Conservation (phyloP, 2,113 vertebrate species). For the Chaetorhynchus papuensis region DNA sequence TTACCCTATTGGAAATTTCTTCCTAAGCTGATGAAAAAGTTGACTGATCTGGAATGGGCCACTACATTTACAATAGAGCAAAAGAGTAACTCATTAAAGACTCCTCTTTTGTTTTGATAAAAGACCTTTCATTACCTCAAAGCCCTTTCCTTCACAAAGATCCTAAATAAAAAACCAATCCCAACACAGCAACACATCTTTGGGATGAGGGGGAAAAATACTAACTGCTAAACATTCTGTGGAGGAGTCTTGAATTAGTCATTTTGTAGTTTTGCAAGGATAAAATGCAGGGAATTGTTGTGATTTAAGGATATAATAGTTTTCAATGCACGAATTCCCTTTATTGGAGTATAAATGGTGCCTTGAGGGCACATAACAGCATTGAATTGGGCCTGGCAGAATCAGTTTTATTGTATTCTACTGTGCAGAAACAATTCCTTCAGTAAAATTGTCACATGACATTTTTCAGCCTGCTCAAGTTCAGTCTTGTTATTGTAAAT, state of each 20-base stretch:
- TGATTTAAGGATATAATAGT: slow-evolving; percentile 33
- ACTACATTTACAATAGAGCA: not conserved
- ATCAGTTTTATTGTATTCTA: slow-evolving; percentile 49
- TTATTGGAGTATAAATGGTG: slow-evolving; percentile 23
- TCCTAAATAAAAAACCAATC: not conserved
- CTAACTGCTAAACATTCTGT: not conserved
- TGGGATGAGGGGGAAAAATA: not conserved
- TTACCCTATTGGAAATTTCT: slow-evolving; percentile 20
- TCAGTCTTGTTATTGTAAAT: not conserved
- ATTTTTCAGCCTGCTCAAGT: slow-evolving; percentile 37
- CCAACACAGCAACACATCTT: not conserved
- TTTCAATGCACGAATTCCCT: not conserved
- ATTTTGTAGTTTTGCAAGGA: not conserved
- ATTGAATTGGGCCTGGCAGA: slow-evolving; percentile 34
- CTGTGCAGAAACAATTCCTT: slow-evolving; percentile 40
- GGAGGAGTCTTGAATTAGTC: not conserved
- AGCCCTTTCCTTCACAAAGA: not conserved
- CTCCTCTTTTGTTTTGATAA: not conserved
- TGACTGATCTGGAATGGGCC: slow-evolving; percentile 6
- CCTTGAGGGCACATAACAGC: slow-evolving; percentile 27
- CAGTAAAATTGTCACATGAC: not conserved
- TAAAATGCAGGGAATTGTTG: not conserved
- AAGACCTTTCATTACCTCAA: not conserved
- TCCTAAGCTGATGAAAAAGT: not conserved
- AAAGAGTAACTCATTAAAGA: not conserved